These are phyloP conservation scores for Antedon mediterranea DNA, from an alignment of 53 echinoderm and acorn worm species.

Conservation along the genomic window DNA sequence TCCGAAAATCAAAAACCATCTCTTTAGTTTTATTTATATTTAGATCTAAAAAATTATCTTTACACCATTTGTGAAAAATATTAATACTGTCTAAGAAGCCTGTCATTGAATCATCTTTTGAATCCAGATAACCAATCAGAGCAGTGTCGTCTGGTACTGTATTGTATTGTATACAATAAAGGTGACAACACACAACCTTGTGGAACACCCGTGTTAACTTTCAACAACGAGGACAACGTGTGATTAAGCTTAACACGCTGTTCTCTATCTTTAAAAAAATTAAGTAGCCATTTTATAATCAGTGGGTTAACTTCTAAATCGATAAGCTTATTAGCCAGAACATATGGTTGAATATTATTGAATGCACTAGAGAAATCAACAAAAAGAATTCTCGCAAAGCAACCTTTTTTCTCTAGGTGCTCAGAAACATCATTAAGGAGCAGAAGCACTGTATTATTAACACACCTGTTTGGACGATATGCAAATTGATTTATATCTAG, in stretches of 20 bases:
- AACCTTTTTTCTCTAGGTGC: background rate
- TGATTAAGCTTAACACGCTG: background rate
- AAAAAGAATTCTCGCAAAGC: conserved; percentile 6
- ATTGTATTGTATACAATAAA: background rate
- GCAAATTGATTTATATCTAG: too few relatives aligned
- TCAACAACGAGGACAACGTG: background rate
- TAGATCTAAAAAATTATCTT: background rate
- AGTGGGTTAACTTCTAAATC: background rate
- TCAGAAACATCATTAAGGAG: too few relatives aligned
- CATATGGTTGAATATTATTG: background rate
- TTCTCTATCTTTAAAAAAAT: too few relatives aligned
- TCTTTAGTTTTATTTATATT: background rate
- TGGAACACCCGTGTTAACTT: background rate
- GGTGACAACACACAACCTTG: background rate
- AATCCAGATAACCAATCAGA: too few relatives aligned
- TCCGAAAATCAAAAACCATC: background rate
- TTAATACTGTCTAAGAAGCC: too few relatives aligned
- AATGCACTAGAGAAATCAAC: background rate
- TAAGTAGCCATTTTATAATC: background rate
- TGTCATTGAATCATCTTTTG: too few relatives aligned
- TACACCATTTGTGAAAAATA: background rate
- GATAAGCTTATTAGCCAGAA: background rate
- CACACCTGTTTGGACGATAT: too few relatives aligned
- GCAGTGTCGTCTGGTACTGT: background rate
- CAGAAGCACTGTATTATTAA: too few relatives aligned